These are phyloP conservation scores for Miltochrista miniata DNA, from an alignment of 2,888 invertebrate genomes.

Conservation along the genomic window DNA sequence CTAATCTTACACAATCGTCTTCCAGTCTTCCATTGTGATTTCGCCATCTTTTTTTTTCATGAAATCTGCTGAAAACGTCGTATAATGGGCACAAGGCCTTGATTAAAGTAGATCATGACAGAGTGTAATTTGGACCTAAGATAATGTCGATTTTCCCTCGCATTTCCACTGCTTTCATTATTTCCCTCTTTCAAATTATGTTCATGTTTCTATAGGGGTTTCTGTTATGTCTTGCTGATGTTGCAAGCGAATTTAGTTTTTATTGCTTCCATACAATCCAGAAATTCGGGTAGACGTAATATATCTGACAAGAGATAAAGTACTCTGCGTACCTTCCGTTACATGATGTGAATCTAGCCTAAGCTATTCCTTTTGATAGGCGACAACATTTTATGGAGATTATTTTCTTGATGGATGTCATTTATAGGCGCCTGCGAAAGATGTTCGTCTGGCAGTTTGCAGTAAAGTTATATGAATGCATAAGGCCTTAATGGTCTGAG, in stretches of 20 bases:
- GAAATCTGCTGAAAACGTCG: slow-evolving; percentile 26
- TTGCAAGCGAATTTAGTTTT: slow-evolving; percentile 6
- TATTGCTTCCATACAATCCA: not conserved
- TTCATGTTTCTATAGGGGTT: slow-evolving; percentile 13
- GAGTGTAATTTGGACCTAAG: slow-evolving; percentile 36
- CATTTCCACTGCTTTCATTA: slow-evolving; percentile 3
- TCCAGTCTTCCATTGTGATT: slow-evolving; percentile 2
- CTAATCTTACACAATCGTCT: slow-evolving; percentile 27
- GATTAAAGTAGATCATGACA: slow-evolving; percentile 48
- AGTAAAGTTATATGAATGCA: no score
- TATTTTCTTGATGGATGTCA: no score
- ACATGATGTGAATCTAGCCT: no score
- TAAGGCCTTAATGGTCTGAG: no score
- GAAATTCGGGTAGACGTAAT: no score
- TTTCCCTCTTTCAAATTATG: slow-evolving; percentile 18
- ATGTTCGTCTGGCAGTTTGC: no score
- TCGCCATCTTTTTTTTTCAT: slow-evolving; percentile 32
- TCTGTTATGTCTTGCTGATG: slow-evolving; percentile 8
- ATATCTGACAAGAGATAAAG: no score
- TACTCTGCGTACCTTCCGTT: no score
- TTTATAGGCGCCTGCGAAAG: no score
- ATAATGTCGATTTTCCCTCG: slow-evolving; percentile 30
- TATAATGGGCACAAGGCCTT: slow-evolving; percentile 38
- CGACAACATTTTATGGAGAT: no score
- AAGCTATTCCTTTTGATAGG: no score